Conservation (phyloP, 2,888 invertebrate genomes). For the Idaea straminata region DNA sequence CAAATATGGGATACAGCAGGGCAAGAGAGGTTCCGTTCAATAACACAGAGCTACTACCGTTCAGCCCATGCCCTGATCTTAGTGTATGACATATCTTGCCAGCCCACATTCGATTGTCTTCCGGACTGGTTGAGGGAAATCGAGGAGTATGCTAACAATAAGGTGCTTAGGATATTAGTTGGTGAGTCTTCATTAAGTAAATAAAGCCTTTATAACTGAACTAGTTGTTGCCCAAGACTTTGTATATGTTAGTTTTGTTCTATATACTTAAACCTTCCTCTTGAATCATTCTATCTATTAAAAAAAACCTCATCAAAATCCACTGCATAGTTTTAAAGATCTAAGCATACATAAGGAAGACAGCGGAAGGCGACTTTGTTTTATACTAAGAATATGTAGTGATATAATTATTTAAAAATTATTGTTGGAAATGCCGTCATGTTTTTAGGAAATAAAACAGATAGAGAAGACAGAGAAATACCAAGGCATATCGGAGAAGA, state of each 20-base stretch:
- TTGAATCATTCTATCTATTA: too few species aligned
- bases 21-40: slow-evolving; percentile 97
- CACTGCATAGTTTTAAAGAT: too few species aligned
- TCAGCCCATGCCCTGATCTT: slow-evolving; percentile 98
- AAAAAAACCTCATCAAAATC: too few species aligned
- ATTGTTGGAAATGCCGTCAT: not conserved
- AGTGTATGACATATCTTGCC: slow-evolving; percentile 98
- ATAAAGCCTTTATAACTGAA: not conserved
- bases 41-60: slow-evolving; percentile 98
- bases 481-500: slow-evolving; percentile 97
- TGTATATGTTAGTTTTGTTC: not conserved
- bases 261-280: not conserved
- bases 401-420: too few species aligned
- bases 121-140: slow-evolving; percentile 99
- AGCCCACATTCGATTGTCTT: slow-evolving; percentile 97
- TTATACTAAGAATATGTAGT: too few species aligned
- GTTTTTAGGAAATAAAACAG: slow-evolving; percentile 94
- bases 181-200: slow-evolving; percentile 78
- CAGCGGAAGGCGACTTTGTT: too few species aligned
- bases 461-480: slow-evolving; percentile 96
- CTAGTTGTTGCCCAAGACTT: not conserved
- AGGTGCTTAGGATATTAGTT: slow-evolving; percentile 95
- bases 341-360: too few species aligned
- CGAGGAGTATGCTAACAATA: slow-evolving; percentile 97
- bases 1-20: slow-evolving; percentile 99